phyloP scores from a whole-genome alignment of 2,888 invertebrate genomes.

The Xanthostigma xanthostigma region DNA sequence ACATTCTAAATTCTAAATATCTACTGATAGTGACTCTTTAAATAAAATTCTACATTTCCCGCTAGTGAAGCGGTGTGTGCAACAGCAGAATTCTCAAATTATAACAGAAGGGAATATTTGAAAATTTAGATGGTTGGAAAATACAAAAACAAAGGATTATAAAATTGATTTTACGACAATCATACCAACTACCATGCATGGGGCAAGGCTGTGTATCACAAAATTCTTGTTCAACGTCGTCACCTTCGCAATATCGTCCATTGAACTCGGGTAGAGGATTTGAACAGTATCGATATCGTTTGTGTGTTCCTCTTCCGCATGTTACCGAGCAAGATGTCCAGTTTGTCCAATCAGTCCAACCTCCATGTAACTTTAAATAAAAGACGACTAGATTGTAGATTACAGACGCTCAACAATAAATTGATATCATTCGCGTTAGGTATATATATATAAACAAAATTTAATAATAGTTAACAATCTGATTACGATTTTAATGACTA shows the following conservation, averaged over 20 bases:
- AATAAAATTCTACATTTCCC: too few species aligned
- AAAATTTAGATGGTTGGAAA: not conserved
- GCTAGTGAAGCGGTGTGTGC: too few species aligned
- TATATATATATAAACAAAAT: too few species aligned
- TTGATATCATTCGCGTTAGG: too few species aligned
- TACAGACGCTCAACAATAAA: too few species aligned
- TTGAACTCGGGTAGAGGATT: conserved; percentile 26
- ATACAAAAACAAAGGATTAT: not conserved
- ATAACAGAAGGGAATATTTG: not conserved
- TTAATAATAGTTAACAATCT: too few species aligned
- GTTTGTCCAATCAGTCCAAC: conserved; percentile 28
- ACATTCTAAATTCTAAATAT: too few species aligned
- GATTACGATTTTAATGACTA: too few species aligned
- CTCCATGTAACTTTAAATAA: conserved; percentile 18
- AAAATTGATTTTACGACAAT: conserved; percentile 8
- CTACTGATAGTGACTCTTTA: too few species aligned
- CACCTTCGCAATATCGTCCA: conserved; percentile 26
- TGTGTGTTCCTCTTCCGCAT: conserved; percentile 27
- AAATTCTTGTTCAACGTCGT: conserved; percentile 23
- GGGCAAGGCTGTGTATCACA: conserved; percentile 28
- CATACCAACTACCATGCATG: conserved; percentile 27
- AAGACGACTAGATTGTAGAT: too few species aligned
- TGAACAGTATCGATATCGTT: conserved; percentile 27
- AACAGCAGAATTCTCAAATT: too few species aligned
- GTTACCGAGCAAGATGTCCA: conserved; percentile 30